Conservation (phyloP, 2,113 vertebrate species). For the Stomatorhinus ivindoensis region DNA sequence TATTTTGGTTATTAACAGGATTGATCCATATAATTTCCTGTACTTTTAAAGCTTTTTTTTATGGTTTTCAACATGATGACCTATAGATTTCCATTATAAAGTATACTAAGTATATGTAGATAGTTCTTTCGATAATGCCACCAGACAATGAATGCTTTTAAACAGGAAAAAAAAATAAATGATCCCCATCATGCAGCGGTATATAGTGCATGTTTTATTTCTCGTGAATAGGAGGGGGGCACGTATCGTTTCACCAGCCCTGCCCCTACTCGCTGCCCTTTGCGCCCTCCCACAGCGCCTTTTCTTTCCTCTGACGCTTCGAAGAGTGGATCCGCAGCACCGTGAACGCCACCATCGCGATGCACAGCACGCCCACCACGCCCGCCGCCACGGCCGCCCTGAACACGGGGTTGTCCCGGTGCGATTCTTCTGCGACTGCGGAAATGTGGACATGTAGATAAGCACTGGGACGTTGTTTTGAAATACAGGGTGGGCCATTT, state of each 20-base stretch:
- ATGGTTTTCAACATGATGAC: not conserved
- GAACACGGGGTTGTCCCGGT: constrained; percentile 8
- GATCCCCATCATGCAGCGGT: not conserved
- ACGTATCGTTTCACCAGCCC: not conserved
- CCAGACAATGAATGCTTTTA: not conserved
- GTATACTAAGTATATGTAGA: not conserved
- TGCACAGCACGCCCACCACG: constrained; percentile 31
- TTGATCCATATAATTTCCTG: not conserved
- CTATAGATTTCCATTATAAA: constrained; percentile 15
- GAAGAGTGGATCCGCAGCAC: constrained; percentile 24
- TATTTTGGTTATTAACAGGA: constrained; percentile 6
- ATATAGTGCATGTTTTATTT: constrained; percentile 7
- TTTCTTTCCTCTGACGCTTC: not conserved
- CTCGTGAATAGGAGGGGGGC: not conserved
- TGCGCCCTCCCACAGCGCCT: not conserved
- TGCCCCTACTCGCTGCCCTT: not conserved
- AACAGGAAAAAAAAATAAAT: not conserved
- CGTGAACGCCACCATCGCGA: constrained; percentile 37
- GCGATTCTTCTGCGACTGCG: constrained; percentile 30
- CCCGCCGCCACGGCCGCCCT: constrained; percentile 36
- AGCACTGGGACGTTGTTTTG: not conserved
- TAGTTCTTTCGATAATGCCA: not conserved
- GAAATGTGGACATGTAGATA: constrained; percentile 7
- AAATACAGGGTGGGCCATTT: too few species aligned
- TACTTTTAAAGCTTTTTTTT: not conserved